Percentiles rank a stretch among this genome's conserved stretches.
Evolutionary conservation across 1,140 invertebrate species (phyloP).

Genomic region (Aphelenchoides avenae): DNA sequence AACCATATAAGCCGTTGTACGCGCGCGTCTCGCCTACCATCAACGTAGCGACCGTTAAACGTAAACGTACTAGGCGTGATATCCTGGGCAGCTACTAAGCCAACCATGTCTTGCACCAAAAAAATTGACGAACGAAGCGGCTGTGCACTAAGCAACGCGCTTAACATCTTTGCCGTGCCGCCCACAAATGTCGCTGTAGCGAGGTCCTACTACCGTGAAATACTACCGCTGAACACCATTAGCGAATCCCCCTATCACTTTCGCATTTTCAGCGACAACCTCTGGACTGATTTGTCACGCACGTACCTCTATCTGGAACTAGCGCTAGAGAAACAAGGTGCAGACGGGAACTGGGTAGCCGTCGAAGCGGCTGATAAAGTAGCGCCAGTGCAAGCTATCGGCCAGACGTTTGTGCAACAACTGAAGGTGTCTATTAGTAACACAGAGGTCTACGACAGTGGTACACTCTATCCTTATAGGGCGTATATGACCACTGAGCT

Average conservation of each 20-base stretch:
- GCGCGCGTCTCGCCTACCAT: not conserved
- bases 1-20: not conserved
- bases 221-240: slow-evolving; percentile 16
- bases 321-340: slow-evolving; percentile 2
- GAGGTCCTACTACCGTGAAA: slow-evolving; percentile 14
- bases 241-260: slow-evolving; percentile 17
- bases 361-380: slow-evolving; percentile 2
- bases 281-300: slow-evolving; percentile 21
- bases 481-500: slow-evolving; percentile 26
- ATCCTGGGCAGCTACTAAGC: too few relatives aligned
- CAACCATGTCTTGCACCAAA: too few relatives aligned
- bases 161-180: slow-evolving; percentile 27
- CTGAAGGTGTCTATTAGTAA: slow-evolving; percentile 22
- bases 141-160: slow-evolving; percentile 8
- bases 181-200: slow-evolving; percentile 29
- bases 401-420: slow-evolving; percentile 31
- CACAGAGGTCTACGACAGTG: slow-evolving; percentile 22
- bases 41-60: not conserved
- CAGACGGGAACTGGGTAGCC: not conserved
- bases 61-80: too few relatives aligned
- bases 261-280: slow-evolving; percentile 14
- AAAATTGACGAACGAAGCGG: not conserved
- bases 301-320: slow-evolving; percentile 24
- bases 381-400: slow-evolving; percentile 24
- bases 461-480: slow-evolving; percentile 17